These are phyloP conservation scores for Philonicus albiceps DNA, from an alignment of 2,888 invertebrate genomes.

Conservation along the genomic window DNA sequence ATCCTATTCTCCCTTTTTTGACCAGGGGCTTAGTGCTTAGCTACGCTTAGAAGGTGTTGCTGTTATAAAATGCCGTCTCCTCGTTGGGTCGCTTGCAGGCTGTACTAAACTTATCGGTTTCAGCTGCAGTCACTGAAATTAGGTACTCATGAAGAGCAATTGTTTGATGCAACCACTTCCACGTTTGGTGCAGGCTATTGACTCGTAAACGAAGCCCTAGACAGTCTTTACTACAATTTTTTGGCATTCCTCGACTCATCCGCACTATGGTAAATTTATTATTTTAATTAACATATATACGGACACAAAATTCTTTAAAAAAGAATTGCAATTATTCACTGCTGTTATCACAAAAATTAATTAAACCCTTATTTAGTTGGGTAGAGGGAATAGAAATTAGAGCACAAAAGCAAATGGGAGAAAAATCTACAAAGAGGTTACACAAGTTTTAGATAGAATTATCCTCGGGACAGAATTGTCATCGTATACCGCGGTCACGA, in stretches of 20 bases:
- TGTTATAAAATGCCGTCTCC: not conserved
- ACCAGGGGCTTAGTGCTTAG: not conserved
- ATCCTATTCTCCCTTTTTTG: conserved; percentile 33
- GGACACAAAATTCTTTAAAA: not conserved
- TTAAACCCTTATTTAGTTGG: not conserved
- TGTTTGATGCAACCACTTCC: conserved; percentile 95
- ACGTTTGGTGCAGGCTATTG: conserved; percentile 88
- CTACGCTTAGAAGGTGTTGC: not conserved
- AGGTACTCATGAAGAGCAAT: conserved; percentile 87
- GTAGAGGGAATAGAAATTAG: not conserved
- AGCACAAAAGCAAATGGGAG: not conserved
- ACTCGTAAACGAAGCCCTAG: conserved; percentile 89
- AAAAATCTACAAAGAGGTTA: not conserved
- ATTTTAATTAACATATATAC: conserved; percentile 34
- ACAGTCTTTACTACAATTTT: conserved; percentile 63
- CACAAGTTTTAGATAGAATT: not conserved
- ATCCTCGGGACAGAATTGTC: not conserved
- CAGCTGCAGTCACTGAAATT: conserved; percentile 79
- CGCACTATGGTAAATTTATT: conserved; percentile 28
- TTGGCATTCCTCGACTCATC: conserved; percentile 62
- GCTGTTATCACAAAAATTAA: not conserved
- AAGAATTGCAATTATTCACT: not conserved
- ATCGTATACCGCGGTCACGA: not conserved
- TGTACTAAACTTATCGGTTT: conserved; percentile 66
- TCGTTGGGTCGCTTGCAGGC: not conserved